Conservation (phyloP, 2,113 vertebrate genomes). For the Siphamia tubifer region DNA sequence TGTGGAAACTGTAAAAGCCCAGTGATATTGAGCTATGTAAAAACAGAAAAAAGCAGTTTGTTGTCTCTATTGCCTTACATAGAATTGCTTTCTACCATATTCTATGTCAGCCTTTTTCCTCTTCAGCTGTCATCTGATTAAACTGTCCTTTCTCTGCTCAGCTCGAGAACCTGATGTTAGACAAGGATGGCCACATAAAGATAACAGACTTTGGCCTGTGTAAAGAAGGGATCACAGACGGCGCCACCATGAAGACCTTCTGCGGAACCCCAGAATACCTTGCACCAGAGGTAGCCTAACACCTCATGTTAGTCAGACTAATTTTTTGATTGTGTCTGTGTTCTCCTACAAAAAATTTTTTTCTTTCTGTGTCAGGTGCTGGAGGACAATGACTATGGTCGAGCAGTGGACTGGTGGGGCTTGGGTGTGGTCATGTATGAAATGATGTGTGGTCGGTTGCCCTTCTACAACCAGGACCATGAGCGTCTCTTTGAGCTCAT, state of each 20-base stretch:
- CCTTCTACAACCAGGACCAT: constrained; percentile 98
- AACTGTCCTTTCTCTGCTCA: constrained; percentile 46
- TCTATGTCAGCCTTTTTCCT: neutral
- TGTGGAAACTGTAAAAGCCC: too few species aligned
- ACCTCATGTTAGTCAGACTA: too few species aligned
- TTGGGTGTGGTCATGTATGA: constrained; percentile 97
- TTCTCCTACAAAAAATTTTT: neutral
- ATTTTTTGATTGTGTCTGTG: too few species aligned
- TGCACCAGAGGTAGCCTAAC: constrained; percentile 88
- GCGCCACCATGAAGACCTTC: constrained; percentile 99
- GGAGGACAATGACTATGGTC: constrained; percentile 96
- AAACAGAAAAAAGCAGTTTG: too few species aligned
- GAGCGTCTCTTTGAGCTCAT: constrained; percentile 97
- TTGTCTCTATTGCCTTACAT: too few species aligned
- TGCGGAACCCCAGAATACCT: constrained; percentile 98
- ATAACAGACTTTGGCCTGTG: constrained; percentile 98
- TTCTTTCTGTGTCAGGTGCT: constrained; percentile 82
- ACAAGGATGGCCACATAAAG: constrained; percentile 98
- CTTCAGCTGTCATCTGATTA: neutral
- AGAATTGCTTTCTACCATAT: neutral
- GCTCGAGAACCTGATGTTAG: constrained; percentile 98
- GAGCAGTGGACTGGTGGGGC: constrained; percentile 98
- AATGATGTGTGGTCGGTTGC: constrained; percentile 95
- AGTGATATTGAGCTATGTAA: too few species aligned
- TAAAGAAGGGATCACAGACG: constrained; percentile 98